Conservation (phyloP, 2,113 vertebrate species). For the Spea multiplicata region DNA sequence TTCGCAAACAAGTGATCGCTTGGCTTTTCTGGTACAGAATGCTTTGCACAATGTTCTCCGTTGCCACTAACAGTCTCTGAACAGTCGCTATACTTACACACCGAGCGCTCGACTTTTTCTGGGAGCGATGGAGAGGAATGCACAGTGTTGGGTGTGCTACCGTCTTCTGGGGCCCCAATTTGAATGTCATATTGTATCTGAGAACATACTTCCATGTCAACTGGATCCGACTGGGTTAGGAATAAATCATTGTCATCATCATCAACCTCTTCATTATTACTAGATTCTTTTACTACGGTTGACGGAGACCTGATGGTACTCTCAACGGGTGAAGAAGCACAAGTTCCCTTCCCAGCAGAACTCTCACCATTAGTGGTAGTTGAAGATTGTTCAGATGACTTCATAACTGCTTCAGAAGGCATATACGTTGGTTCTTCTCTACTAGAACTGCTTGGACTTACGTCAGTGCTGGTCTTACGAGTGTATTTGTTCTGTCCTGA, state of each 20-base stretch:
- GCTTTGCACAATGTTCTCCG: conserved; percentile 50
- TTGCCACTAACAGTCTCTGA: conserved; percentile 31
- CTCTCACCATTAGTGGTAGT: too few species aligned
- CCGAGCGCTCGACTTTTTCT: neutral
- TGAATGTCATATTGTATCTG: conserved; percentile 52
- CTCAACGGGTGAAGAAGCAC: neutral
- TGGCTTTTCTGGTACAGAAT: conserved; percentile 28
- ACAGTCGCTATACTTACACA: conserved; percentile 54
- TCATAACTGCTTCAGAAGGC: neutral
- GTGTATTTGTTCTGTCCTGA: neutral
- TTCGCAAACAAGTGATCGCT: conserved; percentile 67
- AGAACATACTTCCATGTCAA: conserved; percentile 74
- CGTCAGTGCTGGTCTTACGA: neutral
- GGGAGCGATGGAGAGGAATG: conserved; percentile 36
- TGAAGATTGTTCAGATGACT: neutral
- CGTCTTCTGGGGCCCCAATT: neutral
- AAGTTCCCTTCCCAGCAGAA: too few species aligned
- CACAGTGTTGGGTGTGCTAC: conserved; percentile 46
- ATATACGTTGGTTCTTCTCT: neutral
- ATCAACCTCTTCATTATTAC: conserved; percentile 6
- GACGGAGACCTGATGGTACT: neutral
- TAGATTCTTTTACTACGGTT: conserved; percentile 5
- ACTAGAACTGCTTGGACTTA: too few species aligned
- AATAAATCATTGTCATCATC: conserved; percentile 60
- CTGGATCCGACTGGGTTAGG: conserved; percentile 71